Evolutionary conservation across 2,797 vertebrate genomes (phyloP).

Genomic region (Channa striata): DNA sequence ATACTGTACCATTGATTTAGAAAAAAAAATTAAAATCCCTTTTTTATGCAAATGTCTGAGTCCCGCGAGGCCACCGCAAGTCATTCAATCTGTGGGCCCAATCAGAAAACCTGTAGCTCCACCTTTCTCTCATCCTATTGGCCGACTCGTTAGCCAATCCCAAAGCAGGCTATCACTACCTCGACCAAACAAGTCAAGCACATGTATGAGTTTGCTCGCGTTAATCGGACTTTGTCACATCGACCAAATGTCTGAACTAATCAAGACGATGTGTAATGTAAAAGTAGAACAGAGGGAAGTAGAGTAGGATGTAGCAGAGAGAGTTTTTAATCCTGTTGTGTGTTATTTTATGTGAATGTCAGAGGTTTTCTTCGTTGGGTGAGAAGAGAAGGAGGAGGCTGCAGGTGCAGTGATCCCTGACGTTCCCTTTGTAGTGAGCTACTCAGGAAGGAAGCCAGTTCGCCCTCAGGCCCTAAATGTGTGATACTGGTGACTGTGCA

Average conservation of each 20-base stretch:
- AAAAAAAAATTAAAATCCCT: conserved; percentile 34
- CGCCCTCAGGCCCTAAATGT: conserved; percentile 40
- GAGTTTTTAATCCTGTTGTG: conserved; percentile 30
- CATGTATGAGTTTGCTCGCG: conserved; percentile 32
- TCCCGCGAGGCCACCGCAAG: conserved; percentile 37
- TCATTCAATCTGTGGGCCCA: conserved; percentile 60
- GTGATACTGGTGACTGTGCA: conserved; percentile 43
- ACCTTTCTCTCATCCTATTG: conserved; percentile 43
- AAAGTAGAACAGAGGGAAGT: conserved; percentile 16
- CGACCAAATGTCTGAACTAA: conserved; percentile 57
- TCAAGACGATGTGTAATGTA: conserved; percentile 60
- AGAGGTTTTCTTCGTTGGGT: conserved; percentile 36
- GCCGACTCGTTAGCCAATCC: conserved; percentile 66
- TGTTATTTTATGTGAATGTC: conserved; percentile 48
- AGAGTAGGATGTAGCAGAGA: conserved; percentile 11
- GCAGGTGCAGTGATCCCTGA: conserved; percentile 22
- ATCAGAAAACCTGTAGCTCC: conserved; percentile 63
- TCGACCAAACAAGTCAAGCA: conserved; percentile 71
- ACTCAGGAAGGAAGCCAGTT: conserved; percentile 52
- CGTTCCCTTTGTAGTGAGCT: conserved; percentile 26
- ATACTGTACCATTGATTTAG: conserved; percentile 56
- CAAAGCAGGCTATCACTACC: conserved; percentile 71
- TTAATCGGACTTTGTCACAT: conserved; percentile 51
- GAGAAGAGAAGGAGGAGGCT: conserved; percentile 31
- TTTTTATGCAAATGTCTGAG: conserved; percentile 77